These are phyloP conservation scores for Diadegma fenestrale DNA, from an alignment of 2,888 invertebrate species.

Conservation along the genomic window DNA sequence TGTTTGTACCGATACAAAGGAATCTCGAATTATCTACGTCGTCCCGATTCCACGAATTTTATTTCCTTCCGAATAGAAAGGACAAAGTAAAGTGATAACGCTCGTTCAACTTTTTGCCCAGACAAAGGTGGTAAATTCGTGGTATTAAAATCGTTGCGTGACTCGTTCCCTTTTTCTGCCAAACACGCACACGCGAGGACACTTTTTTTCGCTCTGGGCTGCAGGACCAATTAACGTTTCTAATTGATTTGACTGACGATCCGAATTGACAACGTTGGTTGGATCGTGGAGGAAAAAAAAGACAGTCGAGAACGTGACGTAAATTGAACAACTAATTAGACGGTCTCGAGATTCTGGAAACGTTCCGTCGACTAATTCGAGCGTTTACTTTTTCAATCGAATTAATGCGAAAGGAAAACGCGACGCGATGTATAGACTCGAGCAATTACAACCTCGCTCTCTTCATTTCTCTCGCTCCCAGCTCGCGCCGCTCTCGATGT, in stretches of 20 bases:
- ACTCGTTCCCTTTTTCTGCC: background rate
- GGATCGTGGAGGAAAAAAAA: conserved; percentile 7
- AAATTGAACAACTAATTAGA: conserved; percentile 57
- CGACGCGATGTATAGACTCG: conserved; percentile 68
- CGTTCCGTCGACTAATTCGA: conserved; percentile 46
- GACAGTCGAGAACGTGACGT: conserved; percentile 46
- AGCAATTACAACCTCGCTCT: conserved; percentile 74
- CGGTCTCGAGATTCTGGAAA: conserved; percentile 32
- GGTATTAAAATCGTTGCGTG: background rate
- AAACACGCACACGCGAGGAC: background rate
- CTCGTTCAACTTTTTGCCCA: background rate
- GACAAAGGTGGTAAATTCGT: background rate
- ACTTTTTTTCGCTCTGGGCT: background rate
- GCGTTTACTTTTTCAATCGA: conserved; percentile 75
- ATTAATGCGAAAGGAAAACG: conserved; percentile 72
- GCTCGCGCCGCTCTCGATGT: conserved; percentile 1
- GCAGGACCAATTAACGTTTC: background rate
- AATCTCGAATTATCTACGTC: background rate
- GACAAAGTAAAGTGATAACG: background rate
- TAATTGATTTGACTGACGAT: background rate
- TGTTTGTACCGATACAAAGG: conserved; percentile 11
- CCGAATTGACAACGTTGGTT: background rate
- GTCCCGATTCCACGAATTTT: background rate
- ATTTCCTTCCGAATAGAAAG: background rate
- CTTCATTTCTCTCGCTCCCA: conserved; percentile 1